phyloP scores from a whole-genome alignment of 2,113 vertebrate genomes.

The Phalacrocorax aristotelis region DNA sequence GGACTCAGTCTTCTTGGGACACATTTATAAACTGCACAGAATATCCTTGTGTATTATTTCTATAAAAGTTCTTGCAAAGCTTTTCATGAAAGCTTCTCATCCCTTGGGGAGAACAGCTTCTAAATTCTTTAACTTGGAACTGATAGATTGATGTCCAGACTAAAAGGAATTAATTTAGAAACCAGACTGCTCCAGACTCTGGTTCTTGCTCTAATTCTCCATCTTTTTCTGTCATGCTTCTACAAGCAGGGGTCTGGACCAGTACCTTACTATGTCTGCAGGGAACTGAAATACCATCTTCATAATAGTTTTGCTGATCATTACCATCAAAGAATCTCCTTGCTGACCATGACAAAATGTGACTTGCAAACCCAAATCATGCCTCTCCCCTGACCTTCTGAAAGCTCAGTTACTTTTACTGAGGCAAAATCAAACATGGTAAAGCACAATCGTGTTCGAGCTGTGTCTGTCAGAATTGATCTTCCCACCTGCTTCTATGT shows the following conservation, averaged over 20 bases:
- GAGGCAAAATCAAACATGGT: background rate
- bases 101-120: background rate
- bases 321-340: background rate
- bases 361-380: background rate
- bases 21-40: background rate
- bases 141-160: background rate
- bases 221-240: background rate
- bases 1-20: background rate
- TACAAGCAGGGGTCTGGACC: background rate
- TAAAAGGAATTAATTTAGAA: background rate
- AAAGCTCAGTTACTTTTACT: background rate
- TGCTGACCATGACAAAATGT: background rate
- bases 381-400: background rate
- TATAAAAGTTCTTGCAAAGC: background rate
- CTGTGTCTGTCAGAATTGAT: background rate
- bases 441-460: background rate
- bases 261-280: background rate
- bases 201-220: background rate
- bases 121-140: background rate
- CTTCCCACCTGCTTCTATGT: background rate
- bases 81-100: background rate
- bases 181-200: background rate
- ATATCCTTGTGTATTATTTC: background rate
- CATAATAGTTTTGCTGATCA: background rate
- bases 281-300: background rate